Percentiles rank a stretch among this genome's conserved stretches.
phyloP scores from a whole-genome alignment of 2,888 invertebrate genomes.

The Eilema sororculum region DNA sequence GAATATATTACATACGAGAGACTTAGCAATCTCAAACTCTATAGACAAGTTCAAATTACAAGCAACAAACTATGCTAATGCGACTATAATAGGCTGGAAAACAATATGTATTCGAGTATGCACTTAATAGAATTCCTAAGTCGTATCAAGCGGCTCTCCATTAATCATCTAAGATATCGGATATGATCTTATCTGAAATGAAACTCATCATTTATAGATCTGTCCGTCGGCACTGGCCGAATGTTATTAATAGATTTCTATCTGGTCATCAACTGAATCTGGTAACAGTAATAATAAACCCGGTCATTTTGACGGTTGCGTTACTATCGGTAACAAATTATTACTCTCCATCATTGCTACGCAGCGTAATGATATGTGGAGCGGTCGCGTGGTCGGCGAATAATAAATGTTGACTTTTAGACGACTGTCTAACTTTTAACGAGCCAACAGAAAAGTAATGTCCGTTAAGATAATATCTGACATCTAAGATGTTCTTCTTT shows the following conservation, averaged over 20 bases:
- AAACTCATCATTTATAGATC: conserved; percentile 87
- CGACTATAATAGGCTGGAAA: conserved; percentile 77
- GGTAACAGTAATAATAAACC: conserved; percentile 75
- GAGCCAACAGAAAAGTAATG: conserved; percentile 8
- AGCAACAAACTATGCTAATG: conserved; percentile 76
- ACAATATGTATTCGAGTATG: conserved; percentile 71
- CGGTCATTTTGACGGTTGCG: conserved; percentile 74
- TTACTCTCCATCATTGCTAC: conserved; percentile 54
- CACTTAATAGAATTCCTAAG: conserved; percentile 83
- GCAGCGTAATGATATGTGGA: conserved; percentile 46
- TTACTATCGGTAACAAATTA: conserved; percentile 82
- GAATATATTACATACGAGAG: conserved; percentile 36
- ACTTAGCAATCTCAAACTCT: conserved; percentile 30
- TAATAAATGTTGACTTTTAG: conserved; percentile 38
- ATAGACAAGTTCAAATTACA: conserved; percentile 54
- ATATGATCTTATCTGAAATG: conserved; percentile 86
- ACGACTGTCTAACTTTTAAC: conserved; percentile 21
- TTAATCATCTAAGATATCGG: conserved; percentile 81
- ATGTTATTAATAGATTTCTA: conserved; percentile 86
- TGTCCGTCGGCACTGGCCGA: conserved; percentile 81
- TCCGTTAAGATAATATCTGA: neutral
- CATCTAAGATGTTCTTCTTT: neutral
- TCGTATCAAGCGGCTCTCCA: conserved; percentile 74
- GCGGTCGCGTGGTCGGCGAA: conserved; percentile 35
- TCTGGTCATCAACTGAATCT: conserved; percentile 84